These are phyloP conservation scores for Brassicogethes aeneus DNA, from an alignment of 2,888 invertebrate genomes.

Conservation along the genomic window DNA sequence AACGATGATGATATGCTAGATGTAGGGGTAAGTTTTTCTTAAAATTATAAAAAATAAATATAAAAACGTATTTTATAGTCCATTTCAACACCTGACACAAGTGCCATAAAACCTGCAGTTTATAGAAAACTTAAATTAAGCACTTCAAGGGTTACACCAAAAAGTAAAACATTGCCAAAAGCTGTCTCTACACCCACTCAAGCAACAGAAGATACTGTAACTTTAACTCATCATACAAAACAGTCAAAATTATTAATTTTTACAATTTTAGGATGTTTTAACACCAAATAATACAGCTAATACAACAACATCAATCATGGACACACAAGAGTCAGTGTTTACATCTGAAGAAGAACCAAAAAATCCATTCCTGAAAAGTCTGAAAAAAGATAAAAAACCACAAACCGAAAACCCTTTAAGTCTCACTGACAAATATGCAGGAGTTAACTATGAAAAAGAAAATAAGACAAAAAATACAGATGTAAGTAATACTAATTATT, in stretches of 20 bases:
- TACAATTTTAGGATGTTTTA: slow-evolving; percentile 12
- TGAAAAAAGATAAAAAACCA: slow-evolving; percentile 26
- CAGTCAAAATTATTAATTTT: too few relatives aligned
- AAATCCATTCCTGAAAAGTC: slow-evolving; percentile 44
- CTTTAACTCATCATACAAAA: too few relatives aligned
- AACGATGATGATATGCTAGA: slow-evolving; percentile 18
- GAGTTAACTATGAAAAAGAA: slow-evolving; percentile 29
- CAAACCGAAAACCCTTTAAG: slow-evolving; percentile 29
- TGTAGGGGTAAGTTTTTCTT: slow-evolving; percentile 12
- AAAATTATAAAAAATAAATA: not conserved
- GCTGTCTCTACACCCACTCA: not conserved
- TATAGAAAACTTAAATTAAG: slow-evolving; percentile 6
- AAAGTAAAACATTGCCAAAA: not conserved
- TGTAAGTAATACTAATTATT: slow-evolving; percentile 18
- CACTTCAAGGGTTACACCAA: not conserved
- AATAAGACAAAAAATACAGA: slow-evolving; percentile 22
- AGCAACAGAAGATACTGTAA: not conserved
- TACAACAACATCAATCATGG: slow-evolving; percentile 1
- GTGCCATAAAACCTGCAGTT: slow-evolving; percentile 7
- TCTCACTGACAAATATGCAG: slow-evolving; percentile 34
- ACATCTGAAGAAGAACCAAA: slow-evolving; percentile 18
- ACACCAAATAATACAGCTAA: not conserved
- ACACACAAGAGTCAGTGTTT: slow-evolving; percentile 16
- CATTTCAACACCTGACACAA: not conserved
- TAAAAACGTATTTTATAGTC: not conserved